Evolutionary conservation across 2,888 invertebrate genomes (phyloP).

Genomic region (Ectemnius continuus): DNA sequence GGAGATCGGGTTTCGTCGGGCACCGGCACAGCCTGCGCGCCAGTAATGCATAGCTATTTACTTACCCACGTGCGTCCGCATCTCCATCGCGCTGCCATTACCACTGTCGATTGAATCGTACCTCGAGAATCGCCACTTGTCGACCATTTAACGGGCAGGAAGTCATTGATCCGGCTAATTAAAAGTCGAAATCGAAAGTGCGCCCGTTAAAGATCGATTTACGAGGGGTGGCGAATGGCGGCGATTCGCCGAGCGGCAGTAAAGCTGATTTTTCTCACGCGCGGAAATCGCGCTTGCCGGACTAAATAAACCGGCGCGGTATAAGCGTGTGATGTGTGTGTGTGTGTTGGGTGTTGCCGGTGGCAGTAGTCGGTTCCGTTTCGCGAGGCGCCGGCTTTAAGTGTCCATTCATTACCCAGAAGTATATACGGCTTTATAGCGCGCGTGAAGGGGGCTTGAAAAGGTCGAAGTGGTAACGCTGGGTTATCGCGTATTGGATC

Average conservation of each 20-base stretch:
- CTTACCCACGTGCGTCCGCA: no score
- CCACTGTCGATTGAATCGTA: no score
- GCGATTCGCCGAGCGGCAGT: not conserved
- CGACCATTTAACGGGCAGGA: no score
- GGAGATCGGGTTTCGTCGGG: conserved; percentile 16
- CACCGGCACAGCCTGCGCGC: not conserved
- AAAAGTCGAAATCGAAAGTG: not conserved
- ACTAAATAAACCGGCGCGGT: not conserved
- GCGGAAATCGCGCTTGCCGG: not conserved
- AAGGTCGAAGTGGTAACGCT: conserved; percentile 33
- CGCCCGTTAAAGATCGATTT: not conserved
- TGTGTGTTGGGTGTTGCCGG: not conserved
- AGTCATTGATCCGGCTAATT: conserved; percentile 1
- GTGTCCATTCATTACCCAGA: conserved; percentile 43
- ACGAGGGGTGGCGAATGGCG: no score
- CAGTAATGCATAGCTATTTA: no score
- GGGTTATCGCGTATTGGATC: conserved; percentile 43
- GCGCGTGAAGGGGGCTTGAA: conserved; percentile 24
- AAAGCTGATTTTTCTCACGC: not conserved
- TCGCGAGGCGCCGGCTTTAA: conserved; percentile 28
- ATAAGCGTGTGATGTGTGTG: not conserved
- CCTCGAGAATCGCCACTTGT: no score
- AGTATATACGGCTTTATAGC: conserved; percentile 42
- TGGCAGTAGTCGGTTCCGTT: conserved; percentile 11
- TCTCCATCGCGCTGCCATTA: no score